Percentiles rank a stretch among this genome's conserved stretches.
Conservation (phyloP, 2,113 vertebrate genomes). For the Lophius piscatorius region DNA sequence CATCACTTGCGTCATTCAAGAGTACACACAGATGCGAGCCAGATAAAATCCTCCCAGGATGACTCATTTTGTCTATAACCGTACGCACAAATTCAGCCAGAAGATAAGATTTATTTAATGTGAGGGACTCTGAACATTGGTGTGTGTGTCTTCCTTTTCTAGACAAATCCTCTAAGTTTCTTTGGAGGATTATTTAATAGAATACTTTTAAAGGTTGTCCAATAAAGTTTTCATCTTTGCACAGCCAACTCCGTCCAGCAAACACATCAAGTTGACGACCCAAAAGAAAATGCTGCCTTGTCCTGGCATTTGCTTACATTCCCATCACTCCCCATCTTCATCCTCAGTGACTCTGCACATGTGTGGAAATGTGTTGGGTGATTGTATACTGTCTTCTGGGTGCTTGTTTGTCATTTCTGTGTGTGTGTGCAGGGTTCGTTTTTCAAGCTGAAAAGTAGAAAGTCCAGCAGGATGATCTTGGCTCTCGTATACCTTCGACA, state of each 20-base stretch:
- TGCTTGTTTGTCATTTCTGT: slow-evolving; percentile 6
- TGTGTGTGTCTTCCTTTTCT: slow-evolving; percentile 45
- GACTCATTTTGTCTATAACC: slow-evolving; percentile 41
- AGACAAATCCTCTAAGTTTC: slow-evolving; percentile 34
- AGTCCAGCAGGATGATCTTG: slow-evolving; percentile 51
- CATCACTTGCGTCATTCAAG: slow-evolving; percentile 3
- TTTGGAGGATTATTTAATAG: slow-evolving; percentile 26
- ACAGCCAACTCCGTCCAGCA: slow-evolving; percentile 14
- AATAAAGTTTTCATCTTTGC: slow-evolving; percentile 43
- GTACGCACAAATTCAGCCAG: slow-evolving; percentile 22
- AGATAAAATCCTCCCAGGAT: slow-evolving; percentile 57
- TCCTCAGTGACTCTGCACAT: slow-evolving; percentile 43
- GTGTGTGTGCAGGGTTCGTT: slow-evolving; percentile 12
- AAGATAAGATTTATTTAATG: slow-evolving; percentile 44
- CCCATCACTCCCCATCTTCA: slow-evolving; percentile 62
- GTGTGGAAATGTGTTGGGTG: slow-evolving; percentile 53
- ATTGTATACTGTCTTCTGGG: slow-evolving; percentile 45
- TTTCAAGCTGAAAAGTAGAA: slow-evolving; percentile 33
- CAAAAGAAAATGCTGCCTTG: slow-evolving; percentile 39
- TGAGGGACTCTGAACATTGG: slow-evolving; percentile 41
- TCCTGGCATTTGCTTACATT: slow-evolving; percentile 65
- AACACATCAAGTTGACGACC: slow-evolving; percentile 35
- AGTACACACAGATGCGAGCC: slow-evolving; percentile 9
- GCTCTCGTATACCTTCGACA: slow-evolving; percentile 59
- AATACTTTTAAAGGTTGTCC: slow-evolving; percentile 38